phyloP scores from a whole-genome alignment of 2,888 invertebrate species.

The Mycalesis mineus region DNA sequence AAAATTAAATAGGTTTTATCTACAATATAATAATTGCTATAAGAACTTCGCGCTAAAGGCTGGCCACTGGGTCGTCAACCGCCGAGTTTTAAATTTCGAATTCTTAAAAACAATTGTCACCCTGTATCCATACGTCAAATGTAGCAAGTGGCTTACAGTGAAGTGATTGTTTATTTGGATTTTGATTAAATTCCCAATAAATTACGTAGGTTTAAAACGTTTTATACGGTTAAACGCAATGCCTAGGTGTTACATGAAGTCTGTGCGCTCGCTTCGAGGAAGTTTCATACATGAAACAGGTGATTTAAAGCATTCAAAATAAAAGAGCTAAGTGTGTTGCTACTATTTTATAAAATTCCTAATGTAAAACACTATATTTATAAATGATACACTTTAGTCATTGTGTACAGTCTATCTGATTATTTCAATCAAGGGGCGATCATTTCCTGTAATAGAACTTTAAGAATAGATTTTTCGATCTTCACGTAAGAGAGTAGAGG shows the following conservation, averaged over 20 bases:
- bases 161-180: conserved; percentile 30
- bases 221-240: conserved; percentile 38
- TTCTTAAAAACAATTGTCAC: conserved; percentile 51
- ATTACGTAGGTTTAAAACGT: conserved; percentile 11
- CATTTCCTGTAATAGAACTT: too few relatives aligned
- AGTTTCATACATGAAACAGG: conserved; percentile 57
- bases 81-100: conserved; percentile 52
- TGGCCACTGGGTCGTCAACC: conserved; percentile 43
- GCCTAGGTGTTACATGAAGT: conserved; percentile 65
- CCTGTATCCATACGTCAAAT: conserved; percentile 53
- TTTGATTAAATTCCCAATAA: conserved; percentile 7
- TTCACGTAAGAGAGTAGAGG: too few relatives aligned
- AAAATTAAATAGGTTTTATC: background rate
- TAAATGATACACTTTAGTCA: too few relatives aligned
- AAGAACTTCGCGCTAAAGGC: conserved; percentile 32
- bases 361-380: too few relatives aligned
- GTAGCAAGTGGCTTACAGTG: conserved; percentile 67
- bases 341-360: background rate
- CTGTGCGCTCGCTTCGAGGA: conserved; percentile 48
- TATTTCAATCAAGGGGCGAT: too few relatives aligned
- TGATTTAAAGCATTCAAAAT: conserved; percentile 33
- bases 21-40: conserved; percentile 1
- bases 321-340: background rate
- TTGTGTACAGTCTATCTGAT: too few relatives aligned
- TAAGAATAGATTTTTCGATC: too few relatives aligned